Evolutionary conservation across 2,888 invertebrate species (phyloP), one percentile per base, ranked within the genome.

Genomic region (Adelognathus sp.): DNA sequence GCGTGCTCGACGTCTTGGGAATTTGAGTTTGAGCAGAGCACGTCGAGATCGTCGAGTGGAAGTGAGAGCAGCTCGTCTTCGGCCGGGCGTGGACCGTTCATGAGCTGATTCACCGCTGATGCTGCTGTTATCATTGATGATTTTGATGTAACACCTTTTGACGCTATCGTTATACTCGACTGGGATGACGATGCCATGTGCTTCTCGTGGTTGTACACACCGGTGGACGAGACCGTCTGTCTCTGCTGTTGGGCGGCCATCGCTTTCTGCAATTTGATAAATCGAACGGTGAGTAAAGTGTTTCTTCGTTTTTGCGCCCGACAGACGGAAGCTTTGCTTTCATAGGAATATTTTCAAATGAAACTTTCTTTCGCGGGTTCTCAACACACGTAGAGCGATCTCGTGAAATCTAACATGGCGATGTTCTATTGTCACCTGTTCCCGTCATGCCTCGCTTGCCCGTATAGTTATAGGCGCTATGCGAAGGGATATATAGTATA

Each of bases 1-100:
- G 96, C 96, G 86, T 93, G 93, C 85, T 97, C 96, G 5, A 98
- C 96, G 78, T 98, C 97, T 85, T 95, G 95, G 76, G 94, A 94
- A 83, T 95, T 95, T 24, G 97, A 97, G 81, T 93, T 93, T 9
- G 95, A 93, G 61, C 95, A 95, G 56, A 98, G 92, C 31, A 94
- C 94, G 86, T 96, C 96, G 75, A 98, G 93, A 91, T 98, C 98
- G 84, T 97, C 96, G 85, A 96, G 94, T 2, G 94, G 93, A 85
- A 95, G 92, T 82, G 93, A 94, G 46, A 94, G 92, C 24, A 95
- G 92, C 82, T 96, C 95, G 86, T 96, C 96, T 87, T 96, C 95
- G 60, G 94, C 94, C n/a, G 94, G 94, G 87, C 94, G 92, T 80
- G 93, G 93, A 60, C 95, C 95, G 87, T 96, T 96, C 91, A 94